Evolutionary conservation across 2,797 vertebrate genomes (phyloP).

Genomic region (Arnoldichthys spilopterus): DNA sequence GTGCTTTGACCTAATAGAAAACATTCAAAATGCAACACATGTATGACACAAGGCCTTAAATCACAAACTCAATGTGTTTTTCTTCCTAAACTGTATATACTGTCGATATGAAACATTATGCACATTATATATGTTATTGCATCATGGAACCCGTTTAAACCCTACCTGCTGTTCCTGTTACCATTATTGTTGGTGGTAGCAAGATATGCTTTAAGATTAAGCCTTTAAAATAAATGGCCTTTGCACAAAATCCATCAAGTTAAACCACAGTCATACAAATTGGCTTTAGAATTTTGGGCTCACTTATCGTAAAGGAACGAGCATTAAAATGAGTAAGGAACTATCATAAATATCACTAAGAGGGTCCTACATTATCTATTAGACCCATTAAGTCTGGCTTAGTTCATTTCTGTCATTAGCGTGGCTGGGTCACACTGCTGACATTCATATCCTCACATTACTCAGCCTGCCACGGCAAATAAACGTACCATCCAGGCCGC

Average conservation of each 20-base stretch:
- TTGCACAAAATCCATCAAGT: slow-evolving; percentile 44
- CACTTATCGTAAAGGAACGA: slow-evolving; percentile 51
- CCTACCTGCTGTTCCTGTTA: not conserved
- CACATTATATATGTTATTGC: too few relatives aligned
- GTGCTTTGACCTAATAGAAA: too few relatives aligned
- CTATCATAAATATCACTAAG: slow-evolving; percentile 59
- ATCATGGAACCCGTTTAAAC: not conserved
- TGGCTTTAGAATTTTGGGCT: slow-evolving; percentile 42
- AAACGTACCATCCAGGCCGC: slow-evolving; percentile 20
- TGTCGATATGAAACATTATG: too few relatives aligned
- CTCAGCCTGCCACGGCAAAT: slow-evolving; percentile 31
- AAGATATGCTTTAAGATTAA: slow-evolving; percentile 17
- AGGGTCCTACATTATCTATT: slow-evolving; percentile 59
- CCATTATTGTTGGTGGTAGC: not conserved
- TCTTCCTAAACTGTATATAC: not conserved
- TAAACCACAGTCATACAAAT: slow-evolving; percentile 51
- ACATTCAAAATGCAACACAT: too few relatives aligned
- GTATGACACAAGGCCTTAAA: not conserved
- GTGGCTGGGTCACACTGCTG: slow-evolving; percentile 22
- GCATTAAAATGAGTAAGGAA: slow-evolving; percentile 53
- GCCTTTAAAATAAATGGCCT: slow-evolving; percentile 33
- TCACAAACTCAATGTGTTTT: not conserved
- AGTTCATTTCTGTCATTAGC: slow-evolving; percentile 53
- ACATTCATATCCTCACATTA: slow-evolving; percentile 33
- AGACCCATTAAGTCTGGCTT: slow-evolving; percentile 54